Evolutionary conservation across 2,888 invertebrate genomes (phyloP).

Genomic region (Phengaris alcon): DNA sequence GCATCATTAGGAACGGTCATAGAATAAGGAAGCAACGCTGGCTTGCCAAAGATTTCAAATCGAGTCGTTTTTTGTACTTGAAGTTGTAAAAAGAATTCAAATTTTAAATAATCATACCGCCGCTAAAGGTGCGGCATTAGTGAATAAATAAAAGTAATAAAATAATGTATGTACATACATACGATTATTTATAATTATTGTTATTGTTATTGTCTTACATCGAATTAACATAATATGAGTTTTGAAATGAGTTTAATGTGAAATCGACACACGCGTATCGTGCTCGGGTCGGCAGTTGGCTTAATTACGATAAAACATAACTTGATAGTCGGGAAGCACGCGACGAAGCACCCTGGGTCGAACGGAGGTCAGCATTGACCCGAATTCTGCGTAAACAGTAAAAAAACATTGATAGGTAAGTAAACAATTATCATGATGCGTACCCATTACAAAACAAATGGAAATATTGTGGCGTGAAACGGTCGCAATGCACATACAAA

Average conservation of each 20-base stretch:
- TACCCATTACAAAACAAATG: too few species aligned
- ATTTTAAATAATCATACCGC: not conserved
- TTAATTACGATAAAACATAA: not conserved
- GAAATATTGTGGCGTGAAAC: too few species aligned
- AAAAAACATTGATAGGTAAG: not conserved
- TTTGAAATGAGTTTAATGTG: conserved; percentile 12
- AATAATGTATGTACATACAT: not conserved
- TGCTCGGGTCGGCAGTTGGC: not conserved
- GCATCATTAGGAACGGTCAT: too few species aligned
- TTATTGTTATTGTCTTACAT: too few species aligned
- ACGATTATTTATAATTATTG: too few species aligned
- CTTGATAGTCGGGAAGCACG: not conserved
- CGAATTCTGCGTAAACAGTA: not conserved
- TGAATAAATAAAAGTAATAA: not conserved
- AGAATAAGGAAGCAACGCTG: too few species aligned
- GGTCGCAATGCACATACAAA: too few species aligned
- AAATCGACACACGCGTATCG: conserved; percentile 11
- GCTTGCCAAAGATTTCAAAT: too few species aligned
- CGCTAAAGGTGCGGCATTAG: not conserved
- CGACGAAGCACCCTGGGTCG: not conserved
- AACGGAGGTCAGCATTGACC: not conserved
- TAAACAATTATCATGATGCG: too few species aligned
- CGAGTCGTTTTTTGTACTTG: too few species aligned
- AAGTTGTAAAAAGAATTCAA: too few species aligned
- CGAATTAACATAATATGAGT: not conserved